Evolutionary conservation across 2,113 vertebrate species (phyloP), one percentile per base, ranked within the genome.

Genomic region (Eleginops maclovinus): DNA sequence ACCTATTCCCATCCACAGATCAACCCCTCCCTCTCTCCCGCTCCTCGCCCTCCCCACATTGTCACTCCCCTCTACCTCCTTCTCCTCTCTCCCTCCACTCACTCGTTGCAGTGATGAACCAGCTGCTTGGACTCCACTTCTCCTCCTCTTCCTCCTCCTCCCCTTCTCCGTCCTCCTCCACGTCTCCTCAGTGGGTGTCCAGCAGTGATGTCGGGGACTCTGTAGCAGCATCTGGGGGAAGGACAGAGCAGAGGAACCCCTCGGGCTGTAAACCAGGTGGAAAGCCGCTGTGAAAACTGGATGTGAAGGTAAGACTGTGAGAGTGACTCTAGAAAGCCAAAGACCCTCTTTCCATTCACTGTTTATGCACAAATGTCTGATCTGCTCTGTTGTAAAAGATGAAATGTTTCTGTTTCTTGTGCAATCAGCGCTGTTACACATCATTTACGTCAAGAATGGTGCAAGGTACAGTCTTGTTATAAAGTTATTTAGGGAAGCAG

Each of bases 91-190:
- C 71, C 24, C 76, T 78, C 63, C 13, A 22, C 75, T 92, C 82
- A 79, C 74, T 91, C 40, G 15, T 40, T 75, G 88, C 79, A 91
- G 89, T 87, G 87, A 92, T 93, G 93, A 58, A 65, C 83, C 19
- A 36, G 68, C 87, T 63, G 78, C 77, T 58, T 74, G 86, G 75
- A 83, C 73, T 79, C 75, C 75, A 56, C 79, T 61, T 44, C 79
- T 91, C 81, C 61, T 88, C 69, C 56, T 85, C 62, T 53, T 82
- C 72, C 16, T 85, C 62, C 19, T 72, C 68, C 44, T 65, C 78
- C 49, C 75, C 49, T 41, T 54, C 63, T 50, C 53, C 1, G 26
- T 55, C 61, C 64, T 79, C 62, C 62, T 88, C 54, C 58, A 15
- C 28, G 1, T 56, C 62, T 83, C 73, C 79, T 85, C 71, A 53